Conservation (phyloP, 2,888 invertebrate genomes). For the Acronicta leporina region DNA sequence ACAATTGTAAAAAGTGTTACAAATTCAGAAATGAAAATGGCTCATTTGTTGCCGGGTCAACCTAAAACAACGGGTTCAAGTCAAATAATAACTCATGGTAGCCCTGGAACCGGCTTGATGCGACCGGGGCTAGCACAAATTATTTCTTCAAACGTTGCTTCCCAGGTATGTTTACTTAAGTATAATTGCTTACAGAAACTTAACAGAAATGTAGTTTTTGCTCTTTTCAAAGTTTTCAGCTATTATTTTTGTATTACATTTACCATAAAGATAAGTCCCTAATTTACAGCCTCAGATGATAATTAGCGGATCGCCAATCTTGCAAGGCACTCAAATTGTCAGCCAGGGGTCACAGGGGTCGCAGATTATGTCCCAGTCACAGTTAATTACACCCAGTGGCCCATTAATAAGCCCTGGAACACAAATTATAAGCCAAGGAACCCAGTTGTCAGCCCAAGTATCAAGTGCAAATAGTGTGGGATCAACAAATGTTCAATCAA, state of each 20-base stretch:
- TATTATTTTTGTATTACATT: background rate
- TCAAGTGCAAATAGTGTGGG: conserved; percentile 70
- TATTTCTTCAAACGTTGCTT: conserved; percentile 80
- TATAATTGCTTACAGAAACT: background rate
- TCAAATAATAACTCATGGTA: conserved; percentile 80
- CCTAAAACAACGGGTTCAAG: conserved; percentile 75
- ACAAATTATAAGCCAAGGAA: conserved; percentile 85
- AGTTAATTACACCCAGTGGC: conserved; percentile 75
- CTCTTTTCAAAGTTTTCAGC: background rate
- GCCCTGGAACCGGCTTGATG: conserved; percentile 77
- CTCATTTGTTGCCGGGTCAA: conserved; percentile 81
- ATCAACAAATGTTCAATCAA: conserved; percentile 66
- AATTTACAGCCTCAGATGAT: conserved; percentile 83
- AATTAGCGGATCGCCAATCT: conserved; percentile 79
- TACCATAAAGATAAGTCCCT: background rate
- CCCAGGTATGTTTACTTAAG: conserved; percentile 73
- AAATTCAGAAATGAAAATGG: conserved; percentile 84
- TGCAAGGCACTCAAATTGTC: conserved; percentile 83
- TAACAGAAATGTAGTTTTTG: no score
- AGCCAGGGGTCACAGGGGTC: conserved; percentile 81
- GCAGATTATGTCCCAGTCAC: conserved; percentile 81
- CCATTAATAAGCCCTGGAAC: conserved; percentile 81
- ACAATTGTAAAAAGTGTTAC: conserved; percentile 85
- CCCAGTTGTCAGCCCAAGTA: conserved; percentile 78
- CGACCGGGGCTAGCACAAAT: conserved; percentile 83